Percentiles rank a stretch among this genome's conserved stretches.
These are phyloP conservation scores for Micropoecilia bifurca DNA, from an alignment of 2,797 vertebrate species.

Conservation along the genomic window DNA sequence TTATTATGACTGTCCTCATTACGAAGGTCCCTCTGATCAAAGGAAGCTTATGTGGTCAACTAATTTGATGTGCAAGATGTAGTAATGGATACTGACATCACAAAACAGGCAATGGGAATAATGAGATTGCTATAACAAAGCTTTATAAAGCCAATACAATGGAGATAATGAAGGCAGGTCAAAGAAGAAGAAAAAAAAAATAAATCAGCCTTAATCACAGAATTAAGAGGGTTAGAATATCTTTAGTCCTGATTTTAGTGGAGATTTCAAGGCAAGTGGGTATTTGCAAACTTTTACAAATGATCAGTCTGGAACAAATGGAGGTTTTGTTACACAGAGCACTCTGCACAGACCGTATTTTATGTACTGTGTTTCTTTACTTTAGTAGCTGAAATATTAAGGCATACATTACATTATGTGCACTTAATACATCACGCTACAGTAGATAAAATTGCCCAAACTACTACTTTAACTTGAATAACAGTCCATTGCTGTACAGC, in stretches of 20 bases:
- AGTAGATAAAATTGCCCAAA: neutral
- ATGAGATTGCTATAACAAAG: conserved; percentile 60
- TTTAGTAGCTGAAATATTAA: neutral
- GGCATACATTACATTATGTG: neutral
- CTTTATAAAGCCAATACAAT: conserved; percentile 38
- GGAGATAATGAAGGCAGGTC: conserved; percentile 16
- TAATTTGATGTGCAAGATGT: conserved; percentile 44
- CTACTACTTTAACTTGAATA: neutral
- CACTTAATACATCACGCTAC: too few relatives aligned
- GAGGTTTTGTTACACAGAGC: neutral
- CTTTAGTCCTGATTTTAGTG: neutral
- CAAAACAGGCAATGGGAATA: conserved; percentile 38
- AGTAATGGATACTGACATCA: conserved; percentile 52
- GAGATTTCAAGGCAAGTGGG: neutral
- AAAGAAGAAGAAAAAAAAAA: conserved; percentile 15
- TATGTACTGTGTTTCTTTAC: neutral
- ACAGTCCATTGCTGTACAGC: conserved; percentile 29
- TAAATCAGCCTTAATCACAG: conserved; percentile 32
- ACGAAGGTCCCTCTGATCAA: conserved; percentile 43
- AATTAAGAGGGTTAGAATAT: conserved; percentile 2
- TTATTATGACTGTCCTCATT: conserved; percentile 49
- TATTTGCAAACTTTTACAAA: conserved; percentile 5
- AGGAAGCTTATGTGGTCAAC: conserved; percentile 51
- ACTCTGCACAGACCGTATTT: neutral
- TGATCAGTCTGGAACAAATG: neutral